Evolutionary conservation across 1,140 invertebrate species (phyloP), one percentile per base, ranked within the genome.

Genomic region (Bombus impatiens): DNA sequence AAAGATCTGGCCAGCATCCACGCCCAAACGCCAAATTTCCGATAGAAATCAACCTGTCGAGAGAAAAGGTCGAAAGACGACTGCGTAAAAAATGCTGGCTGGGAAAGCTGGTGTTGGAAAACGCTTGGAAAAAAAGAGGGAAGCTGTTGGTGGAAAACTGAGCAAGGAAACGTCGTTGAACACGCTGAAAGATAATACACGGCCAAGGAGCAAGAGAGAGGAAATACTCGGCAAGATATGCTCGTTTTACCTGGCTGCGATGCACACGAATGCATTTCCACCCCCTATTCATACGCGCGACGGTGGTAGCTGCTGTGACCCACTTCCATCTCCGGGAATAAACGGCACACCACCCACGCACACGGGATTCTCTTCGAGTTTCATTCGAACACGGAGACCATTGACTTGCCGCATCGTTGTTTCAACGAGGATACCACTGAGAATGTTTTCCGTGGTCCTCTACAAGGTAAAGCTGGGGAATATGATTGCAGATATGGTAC

Each of bases 321-420:
- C 88, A 92, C 91, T 91, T 92, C 91, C 84, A 83, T 86, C 87
- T 84, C 80, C 79, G 77, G 86, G 84, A 92, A 92, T 92, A 91
- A 89, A 90, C 85, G 76, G 71, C 86, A 53, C 76, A 72, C 78
- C 90, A 90, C 90, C 88, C 90, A 89, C 90, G 82, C 79, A 68
- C 76, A 70, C 85, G 88, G 67, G 82, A 87, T 89, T 79, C 68
- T 71, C 84, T 62, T 57, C 75, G 37, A 59, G 44, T 70, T 53
- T 75, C 44, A 32, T 65, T 78, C 75, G 59, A 74, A 22, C 53
- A 18, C 68, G 22, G 44, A 32, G 82, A 67, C 53, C 78, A 86
- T 89, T 85, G 71, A 91, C 84, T 68, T 47, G 44, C 18, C 35
- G 32, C 40, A 1, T 37, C 79, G 75, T 47, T 28, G 76, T 68